These are phyloP conservation scores for Oncorhynchus tshawytscha DNA, from an alignment of 2,113 vertebrate species.

Conservation along the genomic window DNA sequence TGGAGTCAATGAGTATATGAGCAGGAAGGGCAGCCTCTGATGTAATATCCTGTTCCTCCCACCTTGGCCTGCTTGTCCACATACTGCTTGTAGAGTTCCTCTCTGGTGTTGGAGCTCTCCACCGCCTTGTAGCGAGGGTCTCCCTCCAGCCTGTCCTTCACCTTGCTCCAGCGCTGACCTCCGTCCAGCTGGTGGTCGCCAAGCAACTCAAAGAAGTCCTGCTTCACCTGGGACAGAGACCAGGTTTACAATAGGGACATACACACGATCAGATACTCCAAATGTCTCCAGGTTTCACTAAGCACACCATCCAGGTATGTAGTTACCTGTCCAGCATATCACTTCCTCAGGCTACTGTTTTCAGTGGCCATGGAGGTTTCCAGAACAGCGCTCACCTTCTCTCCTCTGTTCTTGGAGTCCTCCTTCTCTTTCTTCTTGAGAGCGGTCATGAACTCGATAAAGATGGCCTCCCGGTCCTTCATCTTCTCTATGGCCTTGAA, in stretches of 20 bases:
- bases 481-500: constrained; percentile 99
- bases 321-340: no score
- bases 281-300: not conserved
- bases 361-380: no score
- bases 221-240: constrained; percentile 81
- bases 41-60: no score
- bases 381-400: constrained; percentile 81
- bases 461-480: constrained; percentile 97
- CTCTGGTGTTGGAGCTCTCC: constrained; percentile 92
- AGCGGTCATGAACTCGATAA: constrained; percentile 91
- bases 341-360: no score
- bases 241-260: not conserved
- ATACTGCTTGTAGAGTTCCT: constrained; percentile 96
- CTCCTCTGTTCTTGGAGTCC: constrained; percentile 93
- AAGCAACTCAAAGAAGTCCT: constrained; percentile 93
- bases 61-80: constrained; percentile 97
- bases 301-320: no score
- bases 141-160: constrained; percentile 95
- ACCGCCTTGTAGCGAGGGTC: constrained; percentile 95
- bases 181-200: constrained; percentile 93
- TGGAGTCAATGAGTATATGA: no score
- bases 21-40: no score
- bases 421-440: constrained; percentile 96
- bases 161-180: constrained; percentile 97
- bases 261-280: no score